These are phyloP conservation scores for Corydoras maculifer DNA, from an alignment of 2,113 vertebrate species.

Conservation along the genomic window DNA sequence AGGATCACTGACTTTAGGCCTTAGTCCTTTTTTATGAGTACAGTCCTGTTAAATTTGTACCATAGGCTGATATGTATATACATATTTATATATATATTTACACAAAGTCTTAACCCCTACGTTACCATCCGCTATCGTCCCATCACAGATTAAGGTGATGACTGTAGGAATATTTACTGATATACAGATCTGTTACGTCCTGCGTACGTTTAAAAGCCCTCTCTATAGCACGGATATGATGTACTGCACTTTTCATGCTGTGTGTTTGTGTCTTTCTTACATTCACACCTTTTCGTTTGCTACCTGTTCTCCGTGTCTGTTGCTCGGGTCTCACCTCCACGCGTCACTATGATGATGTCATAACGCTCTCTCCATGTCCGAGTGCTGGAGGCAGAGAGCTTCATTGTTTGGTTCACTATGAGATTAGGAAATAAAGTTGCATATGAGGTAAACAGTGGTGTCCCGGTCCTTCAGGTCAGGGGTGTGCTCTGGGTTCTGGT, in stretches of 20 bases:
- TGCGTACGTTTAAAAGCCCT: constrained; percentile 7
- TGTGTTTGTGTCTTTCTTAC: not conserved
- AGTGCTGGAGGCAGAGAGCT: not conserved
- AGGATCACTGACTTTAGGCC: constrained; percentile 6
- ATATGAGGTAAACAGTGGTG: not conserved
- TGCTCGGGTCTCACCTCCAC: not conserved
- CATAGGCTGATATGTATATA: constrained; percentile 22
- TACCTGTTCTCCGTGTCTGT: no score
- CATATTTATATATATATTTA: constrained; percentile 23
- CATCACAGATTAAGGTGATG: no score
- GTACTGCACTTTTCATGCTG: constrained; percentile 2
- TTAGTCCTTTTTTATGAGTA: constrained; percentile 31
- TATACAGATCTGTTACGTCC: not conserved
- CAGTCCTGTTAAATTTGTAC: constrained; percentile 36
- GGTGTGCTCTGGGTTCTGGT: no score
- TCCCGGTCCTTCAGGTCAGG: no score
- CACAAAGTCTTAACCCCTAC: constrained; percentile 1
- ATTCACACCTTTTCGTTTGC: not conserved
- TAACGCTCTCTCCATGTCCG: not conserved
- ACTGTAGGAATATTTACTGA: no score
- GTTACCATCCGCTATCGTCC: not conserved
- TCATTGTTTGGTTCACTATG: constrained; percentile 3
- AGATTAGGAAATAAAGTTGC: not conserved
- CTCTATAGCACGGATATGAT: constrained; percentile 30
- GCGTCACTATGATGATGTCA: no score